A percentile compares a stretch with the other conserved stretches of the same genome.
These are phyloP conservation scores for Oeneis ivallda DNA, from an alignment of 2,888 invertebrate genomes.

Conservation along the genomic window DNA sequence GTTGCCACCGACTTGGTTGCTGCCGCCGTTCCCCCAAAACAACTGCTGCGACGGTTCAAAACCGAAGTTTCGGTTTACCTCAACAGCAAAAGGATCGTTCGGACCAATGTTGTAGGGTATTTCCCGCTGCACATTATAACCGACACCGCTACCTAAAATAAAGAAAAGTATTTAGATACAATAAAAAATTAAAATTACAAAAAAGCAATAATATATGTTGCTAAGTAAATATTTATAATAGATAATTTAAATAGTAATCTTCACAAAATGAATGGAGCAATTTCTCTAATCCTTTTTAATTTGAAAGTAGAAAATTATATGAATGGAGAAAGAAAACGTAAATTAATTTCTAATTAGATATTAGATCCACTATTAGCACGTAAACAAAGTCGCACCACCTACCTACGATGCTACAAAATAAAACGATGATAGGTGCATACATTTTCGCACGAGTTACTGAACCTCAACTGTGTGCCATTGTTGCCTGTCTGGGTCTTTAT, in stretches of 20 bases:
- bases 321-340: background rate
- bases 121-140: conserved; percentile 65
- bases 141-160: conserved; percentile 62
- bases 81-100: conserved; percentile 62
- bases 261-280: background rate
- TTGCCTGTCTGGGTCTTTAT: conserved; percentile 76
- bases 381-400: conserved; percentile 48
- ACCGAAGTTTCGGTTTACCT: conserved; percentile 51
- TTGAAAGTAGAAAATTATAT: background rate
- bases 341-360: background rate
- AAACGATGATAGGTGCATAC: conserved; percentile 64
- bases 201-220: background rate
- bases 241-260: too few species aligned
- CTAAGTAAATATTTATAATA: too few species aligned
- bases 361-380: conserved; percentile 1
- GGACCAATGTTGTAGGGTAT: conserved; percentile 63
- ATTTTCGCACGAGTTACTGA: conserved; percentile 69
- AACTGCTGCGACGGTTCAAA: conserved; percentile 68
- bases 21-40: conserved; percentile 66
- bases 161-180: background rate
- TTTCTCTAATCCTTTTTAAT: background rate
- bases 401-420: conserved; percentile 70
- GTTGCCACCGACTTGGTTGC: conserved; percentile 73
- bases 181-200: background rate
- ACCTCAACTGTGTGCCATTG: conserved; percentile 70